Evolutionary conservation across 2,797 vertebrate species (phyloP).

Genomic region (Gallinago nigripennis): DNA sequence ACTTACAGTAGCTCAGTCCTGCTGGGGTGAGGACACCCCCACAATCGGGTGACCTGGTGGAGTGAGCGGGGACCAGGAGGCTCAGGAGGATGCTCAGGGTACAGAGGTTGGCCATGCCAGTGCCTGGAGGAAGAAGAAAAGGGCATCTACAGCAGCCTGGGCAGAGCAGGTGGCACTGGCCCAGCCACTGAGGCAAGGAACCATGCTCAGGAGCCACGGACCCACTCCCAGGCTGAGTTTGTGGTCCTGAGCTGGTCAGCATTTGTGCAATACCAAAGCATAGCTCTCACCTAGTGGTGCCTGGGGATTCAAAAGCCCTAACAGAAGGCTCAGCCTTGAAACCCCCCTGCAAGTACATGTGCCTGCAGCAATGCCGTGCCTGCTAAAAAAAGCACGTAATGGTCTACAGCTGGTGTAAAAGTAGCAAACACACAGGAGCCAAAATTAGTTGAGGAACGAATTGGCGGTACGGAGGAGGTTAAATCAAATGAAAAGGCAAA

Average conservation of each 20-base stretch:
- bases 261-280: background rate
- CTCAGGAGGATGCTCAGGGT: slow-evolving; percentile 14
- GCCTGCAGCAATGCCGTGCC: rapidly evolving
- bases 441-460: background rate
- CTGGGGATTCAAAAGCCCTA: background rate
- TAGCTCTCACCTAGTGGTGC: rapidly evolving
- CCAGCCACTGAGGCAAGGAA: rapidly evolving
- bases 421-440: background rate
- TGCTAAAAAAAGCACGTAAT: background rate
- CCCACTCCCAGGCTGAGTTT: rapidly evolving
- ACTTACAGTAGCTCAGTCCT: slow-evolving; percentile 56
- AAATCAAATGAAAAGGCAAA: background rate
- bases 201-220: rapidly evolving
- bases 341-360: background rate
- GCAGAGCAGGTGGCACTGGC: background rate
- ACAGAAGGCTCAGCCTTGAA: background rate
- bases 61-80: background rate
- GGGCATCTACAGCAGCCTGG: rapidly evolving
- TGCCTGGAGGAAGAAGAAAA: background rate
- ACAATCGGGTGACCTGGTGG: background rate
- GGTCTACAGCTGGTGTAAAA: background rate
- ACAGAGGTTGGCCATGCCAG: rapidly evolving
- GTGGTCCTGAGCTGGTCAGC: background rate
- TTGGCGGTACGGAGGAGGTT: background rate
- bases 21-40: slow-evolving; percentile 10